These are phyloP conservation scores for Harpalus rufipes DNA, from an alignment of 2,888 invertebrate genomes.

Conservation along the genomic window DNA sequence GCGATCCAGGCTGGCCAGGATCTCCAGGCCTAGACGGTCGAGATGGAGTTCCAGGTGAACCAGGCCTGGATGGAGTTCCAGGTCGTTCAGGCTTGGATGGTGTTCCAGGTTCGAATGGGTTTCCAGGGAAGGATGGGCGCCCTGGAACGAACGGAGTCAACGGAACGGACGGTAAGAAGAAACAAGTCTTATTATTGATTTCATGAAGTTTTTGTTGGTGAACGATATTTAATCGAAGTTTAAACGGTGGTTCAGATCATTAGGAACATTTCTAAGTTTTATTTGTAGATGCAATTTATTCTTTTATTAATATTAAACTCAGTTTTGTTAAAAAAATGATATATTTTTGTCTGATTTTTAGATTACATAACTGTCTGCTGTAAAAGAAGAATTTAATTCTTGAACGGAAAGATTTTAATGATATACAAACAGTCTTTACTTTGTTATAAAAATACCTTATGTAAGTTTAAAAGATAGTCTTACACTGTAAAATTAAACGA, in stretches of 20 bases:
- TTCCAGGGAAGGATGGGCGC: constrained; percentile 85
- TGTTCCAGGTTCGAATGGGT: constrained; percentile 84
- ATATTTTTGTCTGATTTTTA: too few species aligned
- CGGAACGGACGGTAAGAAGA: constrained; percentile 82
- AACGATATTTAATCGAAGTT: background rate
- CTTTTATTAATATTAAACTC: too few species aligned
- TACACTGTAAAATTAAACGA: background rate
- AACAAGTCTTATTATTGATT: background rate
- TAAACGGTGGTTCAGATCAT: background rate
- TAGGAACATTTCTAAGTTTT: background rate
- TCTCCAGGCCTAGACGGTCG: constrained; percentile 89
- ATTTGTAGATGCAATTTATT: too few species aligned
- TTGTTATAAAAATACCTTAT: constrained; percentile 13
- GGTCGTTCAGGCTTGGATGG: constrained; percentile 92
- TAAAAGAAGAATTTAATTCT: constrained; percentile 2
- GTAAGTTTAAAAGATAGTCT: background rate
- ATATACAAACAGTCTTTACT: constrained; percentile 44
- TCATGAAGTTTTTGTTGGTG: background rate
- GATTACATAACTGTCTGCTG: background rate
- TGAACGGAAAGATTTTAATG: constrained; percentile 20
- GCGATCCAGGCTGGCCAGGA: constrained; percentile 86
- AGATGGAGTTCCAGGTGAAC: constrained; percentile 94
- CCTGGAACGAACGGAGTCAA: constrained; percentile 84
- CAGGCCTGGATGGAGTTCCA: constrained; percentile 91
- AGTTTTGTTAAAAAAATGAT: too few species aligned